Evolutionary conservation across 2,888 invertebrate genomes (phyloP).

Genomic region (Apodemia hepburni): DNA sequence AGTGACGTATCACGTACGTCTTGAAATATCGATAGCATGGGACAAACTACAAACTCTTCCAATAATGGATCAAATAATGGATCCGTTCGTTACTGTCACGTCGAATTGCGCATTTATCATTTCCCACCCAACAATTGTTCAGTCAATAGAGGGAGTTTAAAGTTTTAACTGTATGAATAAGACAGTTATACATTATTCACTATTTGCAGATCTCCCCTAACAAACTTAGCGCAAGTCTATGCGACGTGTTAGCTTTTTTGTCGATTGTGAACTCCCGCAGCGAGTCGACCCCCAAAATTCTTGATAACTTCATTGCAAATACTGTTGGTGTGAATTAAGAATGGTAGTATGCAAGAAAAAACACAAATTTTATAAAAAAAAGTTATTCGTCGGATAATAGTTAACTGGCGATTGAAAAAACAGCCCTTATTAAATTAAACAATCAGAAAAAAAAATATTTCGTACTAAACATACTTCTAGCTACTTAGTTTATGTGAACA

Average conservation of each 20-base stretch:
- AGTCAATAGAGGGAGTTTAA: constrained; percentile 70
- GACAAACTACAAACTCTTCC: constrained; percentile 17
- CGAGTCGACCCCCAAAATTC: constrained; percentile 46
- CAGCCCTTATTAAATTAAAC: no score
- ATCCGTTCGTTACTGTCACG: constrained; percentile 35
- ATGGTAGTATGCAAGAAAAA: constrained; percentile 40
- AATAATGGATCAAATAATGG: constrained; percentile 28
- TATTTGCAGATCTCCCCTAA: constrained; percentile 55
- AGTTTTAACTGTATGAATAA: constrained; percentile 66
- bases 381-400: no score
- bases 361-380: not conserved
- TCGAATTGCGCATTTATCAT: constrained; percentile 54
- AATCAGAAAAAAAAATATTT: no score
- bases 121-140: constrained; percentile 53
- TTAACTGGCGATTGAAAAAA: no score
- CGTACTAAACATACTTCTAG: no score
- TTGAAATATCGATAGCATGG: not conserved
- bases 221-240: constrained; percentile 50
- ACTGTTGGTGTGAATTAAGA: constrained; percentile 38
- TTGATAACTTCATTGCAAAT: constrained; percentile 76
- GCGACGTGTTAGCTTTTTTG: constrained; percentile 63
- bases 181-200: constrained; percentile 67
- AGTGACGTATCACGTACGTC: not conserved
- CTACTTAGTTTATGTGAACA: no score
- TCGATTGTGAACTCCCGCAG: constrained; percentile 44